Evolutionary conservation across 2,797 vertebrate genomes (phyloP), one percentile per base, ranked within the genome.

Genomic region (Pelochelys cantorii): DNA sequence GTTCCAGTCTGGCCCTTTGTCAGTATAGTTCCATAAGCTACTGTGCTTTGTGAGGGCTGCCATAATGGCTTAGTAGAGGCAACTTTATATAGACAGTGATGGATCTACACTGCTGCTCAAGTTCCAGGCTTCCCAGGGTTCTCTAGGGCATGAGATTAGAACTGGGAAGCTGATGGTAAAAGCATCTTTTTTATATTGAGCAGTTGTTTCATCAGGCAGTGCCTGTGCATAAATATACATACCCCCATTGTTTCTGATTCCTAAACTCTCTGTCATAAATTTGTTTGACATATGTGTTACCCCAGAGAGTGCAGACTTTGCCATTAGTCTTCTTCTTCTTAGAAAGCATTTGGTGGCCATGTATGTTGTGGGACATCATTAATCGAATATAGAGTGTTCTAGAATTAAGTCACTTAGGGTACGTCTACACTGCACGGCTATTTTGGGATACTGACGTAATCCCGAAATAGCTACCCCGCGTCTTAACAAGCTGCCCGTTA

Each of bases 231-330:
- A 89, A 53, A 92, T 48, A 71, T 52, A 31, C 75, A 85, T 84
- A 89, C 90, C 90, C 84, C 81, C 54, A 6, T 13, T 85, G 77
- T 71, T 91, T 91, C 91, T 90, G 91, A 86, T 93, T 90, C 27
- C 55, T 89, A 37, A 85, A 81, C 53, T n/a, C 4, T 71, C 17
- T 71, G 18, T 71, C 20, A 71, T 71, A 37, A 23, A 23, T 71
- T 71, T 71, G 18, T 71, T 71, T 37, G 0, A 11, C n/a, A 37
- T 34, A 34, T 37, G 34, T 34, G 34, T 37, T 37, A 37, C 65
- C 11, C 34, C 34, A 71, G 68, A 71, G 34, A 6, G 34, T 34
- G 68, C 68, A 71, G 68, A 71, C 37, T 37, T 37, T 71, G 22
- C 10, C 60, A 14, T 94, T 95, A 87, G 88, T 93, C 83, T 14